phyloP scores from a whole-genome alignment of 2,888 invertebrate species.

The Leptopterna dolabrata region DNA sequence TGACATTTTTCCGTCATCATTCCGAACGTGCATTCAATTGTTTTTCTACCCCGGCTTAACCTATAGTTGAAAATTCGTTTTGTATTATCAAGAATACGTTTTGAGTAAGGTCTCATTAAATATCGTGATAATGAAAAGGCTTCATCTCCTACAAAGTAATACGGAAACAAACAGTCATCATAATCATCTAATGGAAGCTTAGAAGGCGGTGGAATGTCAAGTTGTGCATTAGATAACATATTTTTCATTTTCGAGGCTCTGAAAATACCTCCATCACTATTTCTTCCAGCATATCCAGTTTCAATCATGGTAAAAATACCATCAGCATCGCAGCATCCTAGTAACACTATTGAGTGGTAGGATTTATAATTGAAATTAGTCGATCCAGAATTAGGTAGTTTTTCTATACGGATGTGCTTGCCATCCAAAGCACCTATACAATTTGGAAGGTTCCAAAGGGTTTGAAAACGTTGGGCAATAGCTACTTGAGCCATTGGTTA shows the following conservation, averaged over 20 bases:
- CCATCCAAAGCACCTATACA: conserved; percentile 39
- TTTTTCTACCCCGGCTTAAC: not conserved
- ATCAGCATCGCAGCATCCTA: too few relatives aligned
- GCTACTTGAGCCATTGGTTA: conserved; percentile 62
- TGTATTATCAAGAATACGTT: not conserved
- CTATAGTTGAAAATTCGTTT: conserved; percentile 36
- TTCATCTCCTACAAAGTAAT: too few relatives aligned
- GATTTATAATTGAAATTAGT: conserved; percentile 64
- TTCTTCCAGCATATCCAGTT: conserved; percentile 63
- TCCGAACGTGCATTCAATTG: too few relatives aligned
- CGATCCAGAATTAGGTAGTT: conserved; percentile 61
- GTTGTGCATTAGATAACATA: conserved; percentile 50
- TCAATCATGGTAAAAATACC: too few relatives aligned
- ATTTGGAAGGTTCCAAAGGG: conserved; percentile 64
- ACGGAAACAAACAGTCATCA: conserved; percentile 59
- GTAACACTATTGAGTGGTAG: conserved; percentile 64
- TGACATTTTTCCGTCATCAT: too few relatives aligned
- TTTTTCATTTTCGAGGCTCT: conserved; percentile 60
- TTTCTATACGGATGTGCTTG: conserved; percentile 57
- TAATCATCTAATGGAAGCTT: conserved; percentile 48
- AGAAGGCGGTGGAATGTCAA: conserved; percentile 59
- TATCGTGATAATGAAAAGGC: not conserved
- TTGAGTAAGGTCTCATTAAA: conserved; percentile 39
- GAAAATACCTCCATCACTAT: conserved; percentile 64
- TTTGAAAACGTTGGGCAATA: conserved; percentile 62